Percentiles rank a stretch among this genome's conserved stretches.
Evolutionary conservation across 1,140 invertebrate species (phyloP).

Genomic region (Drosophila sp.): DNA sequence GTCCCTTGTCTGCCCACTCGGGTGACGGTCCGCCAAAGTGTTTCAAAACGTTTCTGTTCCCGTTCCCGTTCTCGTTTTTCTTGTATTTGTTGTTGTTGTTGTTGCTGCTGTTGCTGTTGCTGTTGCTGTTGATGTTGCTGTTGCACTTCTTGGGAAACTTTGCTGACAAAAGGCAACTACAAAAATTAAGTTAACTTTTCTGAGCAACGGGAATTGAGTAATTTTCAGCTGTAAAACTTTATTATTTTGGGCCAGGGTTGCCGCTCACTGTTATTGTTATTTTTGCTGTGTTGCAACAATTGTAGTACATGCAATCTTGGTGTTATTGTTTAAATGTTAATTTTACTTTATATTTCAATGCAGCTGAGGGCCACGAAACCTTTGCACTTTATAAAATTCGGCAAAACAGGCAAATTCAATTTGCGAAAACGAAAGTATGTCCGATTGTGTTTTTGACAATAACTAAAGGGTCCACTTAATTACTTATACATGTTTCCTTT

Average conservation of each 20-base stretch:
- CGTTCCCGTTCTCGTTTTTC: background rate
- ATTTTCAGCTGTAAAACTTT: conserved; percentile 80
- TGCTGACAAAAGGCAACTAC: conserved; percentile 73
- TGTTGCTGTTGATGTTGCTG: conserved; percentile 24
- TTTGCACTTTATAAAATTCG: background rate
- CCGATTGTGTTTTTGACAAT: background rate
- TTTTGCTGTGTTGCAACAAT: conserved; percentile 54
- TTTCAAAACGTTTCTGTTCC: conserved; percentile 61
- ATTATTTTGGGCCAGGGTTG: conserved; percentile 65
- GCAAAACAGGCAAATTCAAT: background rate
- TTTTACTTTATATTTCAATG: conserved; percentile 43
- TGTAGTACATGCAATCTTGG: conserved; percentile 70
- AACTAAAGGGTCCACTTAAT: background rate
- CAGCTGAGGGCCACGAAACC: background rate
- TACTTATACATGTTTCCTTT: too few species aligned
- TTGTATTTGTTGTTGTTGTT: conserved; percentile 34
- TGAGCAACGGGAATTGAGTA: conserved; percentile 78
- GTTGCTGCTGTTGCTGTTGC: conserved; percentile 16
- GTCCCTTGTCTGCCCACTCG: conserved; percentile 2
- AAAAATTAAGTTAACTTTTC: conserved; percentile 80
- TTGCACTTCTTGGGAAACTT: conserved; percentile 61
- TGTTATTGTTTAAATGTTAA: conserved; percentile 80
- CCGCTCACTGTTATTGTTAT: conserved; percentile 49
- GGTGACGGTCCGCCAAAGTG: conserved; percentile 51
- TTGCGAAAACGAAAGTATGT: background rate